Conservation (phyloP, 2,888 invertebrate genomes). For the Pandemis corylana region DNA sequence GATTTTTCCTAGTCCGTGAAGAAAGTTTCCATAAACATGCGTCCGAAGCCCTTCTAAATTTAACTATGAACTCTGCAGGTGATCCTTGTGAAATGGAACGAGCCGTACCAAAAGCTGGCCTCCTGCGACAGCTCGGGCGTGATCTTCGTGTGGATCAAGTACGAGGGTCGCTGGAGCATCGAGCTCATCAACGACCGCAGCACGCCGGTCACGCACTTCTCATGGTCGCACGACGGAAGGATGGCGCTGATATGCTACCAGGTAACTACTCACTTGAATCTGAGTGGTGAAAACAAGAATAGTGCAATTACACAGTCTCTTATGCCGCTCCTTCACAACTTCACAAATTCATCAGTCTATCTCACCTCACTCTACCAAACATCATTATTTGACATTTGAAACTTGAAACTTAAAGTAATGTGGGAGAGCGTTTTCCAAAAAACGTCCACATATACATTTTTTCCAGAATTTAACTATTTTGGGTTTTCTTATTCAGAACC, state of each 20-base stretch:
- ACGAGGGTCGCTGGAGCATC: constrained; percentile 99
- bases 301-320: no score
- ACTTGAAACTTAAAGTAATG: no score
- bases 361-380: no score
- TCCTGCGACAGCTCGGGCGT: constrained; percentile 99
- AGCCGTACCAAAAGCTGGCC: constrained; percentile 98
- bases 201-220: constrained; percentile 98
- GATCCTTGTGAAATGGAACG: constrained; percentile 98
- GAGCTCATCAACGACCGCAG: constrained; percentile 99
- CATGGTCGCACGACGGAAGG: constrained; percentile 99
- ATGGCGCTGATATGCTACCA: constrained; percentile 99
- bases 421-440: no score
- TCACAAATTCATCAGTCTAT: no score
- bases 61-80: constrained; percentile 85
- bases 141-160: constrained; percentile 99
- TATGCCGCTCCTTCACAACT: no score
- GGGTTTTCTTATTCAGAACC: no score
- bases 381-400: no score
- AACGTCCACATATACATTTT: no score
- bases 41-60: neutral
- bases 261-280: constrained; percentile 71
- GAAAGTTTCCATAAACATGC: neutral
- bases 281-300: no score
- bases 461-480: no score
- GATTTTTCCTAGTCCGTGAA: no score